Base-by-base conservation (phyloP, 2,797 vertebrate species). In the Heterohyrax brucei region DNA sequence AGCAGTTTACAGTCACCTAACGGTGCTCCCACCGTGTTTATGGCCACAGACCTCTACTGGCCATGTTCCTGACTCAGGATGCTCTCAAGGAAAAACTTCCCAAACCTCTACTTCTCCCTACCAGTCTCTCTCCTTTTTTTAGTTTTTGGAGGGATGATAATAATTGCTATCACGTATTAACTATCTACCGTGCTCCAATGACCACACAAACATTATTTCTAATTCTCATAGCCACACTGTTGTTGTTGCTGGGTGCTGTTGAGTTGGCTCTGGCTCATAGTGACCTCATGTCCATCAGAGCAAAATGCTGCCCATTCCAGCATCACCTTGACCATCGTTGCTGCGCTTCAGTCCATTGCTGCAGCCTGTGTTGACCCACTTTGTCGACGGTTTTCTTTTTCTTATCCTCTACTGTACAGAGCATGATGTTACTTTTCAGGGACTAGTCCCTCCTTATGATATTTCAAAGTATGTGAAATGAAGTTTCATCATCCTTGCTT, bases 21-120 rank as follows among this genome's bases (percentile, higher is more conserved):
- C 7, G 80, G 72, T n/a, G 33, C 64, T 48, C 33, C n/a, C 68
- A 68, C 7, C 56, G 39, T 30, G 50, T 89, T 48, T 95, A 26
- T 83, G 87, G 39, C 28, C 30, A 82, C 48, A 48, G 18, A 56
- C 6, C 16, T 59, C 48, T 5, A 48, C 13, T 66, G 2, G 22
- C 33, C 10, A 19, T 10, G 48, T 56, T 93, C 44, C 68, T 62
- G 77, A 70, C 48, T 81, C 68, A 56, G 24, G 19, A 50, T 1
- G 0, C 5, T 22, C 28, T 89, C 46, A 77, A 53, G 73, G 26
- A 92, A 91, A 95, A 46, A 87, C 72, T 73, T 73, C 62, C 72
- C 75, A 84, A 68, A 46, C 7, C 6, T 79, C 46, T 6, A 73
- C 16, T 79, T n/a, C 33, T 94, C 21, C 62, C 16, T 16, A 61